phyloP scores from a whole-genome alignment of 2,113 vertebrate genomes.

The Corydoras maculifer region DNA sequence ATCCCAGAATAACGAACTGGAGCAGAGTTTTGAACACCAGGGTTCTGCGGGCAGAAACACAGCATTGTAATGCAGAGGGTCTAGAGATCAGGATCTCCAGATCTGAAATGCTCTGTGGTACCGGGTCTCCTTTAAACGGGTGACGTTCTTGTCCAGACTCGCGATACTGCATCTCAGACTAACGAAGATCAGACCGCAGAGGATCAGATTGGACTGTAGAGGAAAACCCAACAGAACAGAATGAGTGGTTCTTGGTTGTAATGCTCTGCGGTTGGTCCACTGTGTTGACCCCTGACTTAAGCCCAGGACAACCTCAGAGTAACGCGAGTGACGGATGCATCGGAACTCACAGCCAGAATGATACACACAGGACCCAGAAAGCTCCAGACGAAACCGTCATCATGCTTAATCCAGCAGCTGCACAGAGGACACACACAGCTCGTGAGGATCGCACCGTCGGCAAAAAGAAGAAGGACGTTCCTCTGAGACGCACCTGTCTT shows the following conservation, averaged over 20 bases:
- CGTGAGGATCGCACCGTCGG: neutral
- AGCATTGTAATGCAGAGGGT: neutral
- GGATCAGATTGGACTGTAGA: neutral
- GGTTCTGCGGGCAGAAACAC: conserved; percentile 5
- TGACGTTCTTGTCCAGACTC: neutral
- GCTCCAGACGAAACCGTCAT: neutral
- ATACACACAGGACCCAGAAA: conserved; percentile 32
- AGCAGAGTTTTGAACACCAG: conserved; percentile 19
- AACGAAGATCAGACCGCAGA: neutral
- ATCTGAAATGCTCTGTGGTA: neutral
- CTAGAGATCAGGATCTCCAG: neutral
- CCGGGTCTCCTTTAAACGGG: neutral
- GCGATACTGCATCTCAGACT: neutral
- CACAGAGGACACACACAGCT: neutral
- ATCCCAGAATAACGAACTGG: conserved; percentile 31
- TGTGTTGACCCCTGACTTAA: no score
- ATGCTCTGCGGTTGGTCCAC: no score
- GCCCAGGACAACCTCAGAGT: no score
- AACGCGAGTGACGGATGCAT: neutral
- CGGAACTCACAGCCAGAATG: conserved; percentile 24
- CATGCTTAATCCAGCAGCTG: conserved; percentile 22
- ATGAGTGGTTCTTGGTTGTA: neutral
- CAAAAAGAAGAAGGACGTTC: no score
- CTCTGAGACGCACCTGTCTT: neutral
- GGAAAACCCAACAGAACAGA: neutral